These are phyloP conservation scores for Bombus sylvicola DNA, from an alignment of 1,140 invertebrate species.

Conservation along the genomic window DNA sequence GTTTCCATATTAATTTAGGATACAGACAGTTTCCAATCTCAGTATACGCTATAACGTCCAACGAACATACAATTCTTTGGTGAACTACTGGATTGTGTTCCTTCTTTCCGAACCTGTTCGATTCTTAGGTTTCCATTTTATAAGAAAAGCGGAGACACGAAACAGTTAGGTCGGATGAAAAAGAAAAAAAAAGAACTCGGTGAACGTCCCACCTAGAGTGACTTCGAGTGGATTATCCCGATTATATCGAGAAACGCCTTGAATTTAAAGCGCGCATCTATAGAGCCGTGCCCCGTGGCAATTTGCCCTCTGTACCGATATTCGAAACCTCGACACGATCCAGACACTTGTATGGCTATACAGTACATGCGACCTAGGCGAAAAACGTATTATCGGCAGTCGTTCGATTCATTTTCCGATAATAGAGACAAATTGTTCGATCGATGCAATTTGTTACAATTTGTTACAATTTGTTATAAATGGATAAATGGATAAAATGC, in stretches of 20 bases:
- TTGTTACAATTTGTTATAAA: not conserved
- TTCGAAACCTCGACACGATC: constrained; percentile 25
- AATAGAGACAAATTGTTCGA: not conserved
- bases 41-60: too few species aligned
- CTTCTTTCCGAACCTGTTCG: not conserved
- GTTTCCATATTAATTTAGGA: too few species aligned
- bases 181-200: too few species aligned
- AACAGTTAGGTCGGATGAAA: not conserved
- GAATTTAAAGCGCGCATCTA: not conserved
- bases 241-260: constrained; percentile 6
- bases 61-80: not conserved
- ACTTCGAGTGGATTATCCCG: constrained; percentile 2
- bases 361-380: not conserved
- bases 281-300: not conserved
- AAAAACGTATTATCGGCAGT: not conserved
- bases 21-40: too few species aligned
- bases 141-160: not conserved
- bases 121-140: not conserved
- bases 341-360: constrained; percentile 26
- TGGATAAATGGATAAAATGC: too few species aligned
- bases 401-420: constrained; percentile 8
- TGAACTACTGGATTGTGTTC: too few species aligned
- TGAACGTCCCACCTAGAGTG: not conserved
- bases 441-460: not conserved
- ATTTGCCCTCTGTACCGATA: constrained; percentile 24